Evolutionary conservation across 1,140 invertebrate species (phyloP).

Genomic region (Streblospio benedicti): DNA sequence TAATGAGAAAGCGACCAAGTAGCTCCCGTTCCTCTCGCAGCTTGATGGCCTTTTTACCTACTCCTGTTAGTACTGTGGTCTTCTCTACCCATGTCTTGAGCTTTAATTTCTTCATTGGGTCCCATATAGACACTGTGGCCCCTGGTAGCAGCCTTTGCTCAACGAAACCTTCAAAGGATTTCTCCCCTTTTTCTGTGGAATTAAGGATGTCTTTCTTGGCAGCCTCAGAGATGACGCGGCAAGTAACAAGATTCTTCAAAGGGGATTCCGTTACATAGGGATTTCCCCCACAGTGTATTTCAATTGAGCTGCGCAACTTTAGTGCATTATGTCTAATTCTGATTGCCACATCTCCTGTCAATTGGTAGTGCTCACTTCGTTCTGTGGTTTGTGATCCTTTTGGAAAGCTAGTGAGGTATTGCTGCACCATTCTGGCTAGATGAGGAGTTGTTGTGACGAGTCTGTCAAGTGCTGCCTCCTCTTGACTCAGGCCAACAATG

Average conservation of each 20-base stretch:
- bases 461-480: neutral
- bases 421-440: neutral
- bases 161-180: neutral
- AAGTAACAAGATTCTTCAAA: neutral
- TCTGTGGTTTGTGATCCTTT: neutral
- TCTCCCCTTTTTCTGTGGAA: neutral
- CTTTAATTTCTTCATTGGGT: conserved; percentile 3
- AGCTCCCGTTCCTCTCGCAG: conserved; percentile 1
- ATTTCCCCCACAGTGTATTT: neutral
- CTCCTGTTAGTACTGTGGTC: neutral
- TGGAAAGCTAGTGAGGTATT: conserved; percentile 1
- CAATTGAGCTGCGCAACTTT: neutral
- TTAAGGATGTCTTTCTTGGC: neutral
- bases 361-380: conserved; percentile 6
- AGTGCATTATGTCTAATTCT: neutral
- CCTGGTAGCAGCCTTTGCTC: neutral
- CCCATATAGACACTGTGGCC: neutral
- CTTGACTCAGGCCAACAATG: conserved; percentile 1
- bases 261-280: neutral
- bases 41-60: conserved; percentile 1
- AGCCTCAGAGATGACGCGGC: neutral
- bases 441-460: conserved; percentile 1
- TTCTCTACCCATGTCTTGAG: conserved; percentile 3
- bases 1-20: conserved; percentile 1
- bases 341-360: neutral